Evolutionary conservation across 92 coral and sea anemone species (phyloP).

Genomic region (Scolanthus callimorphus): DNA sequence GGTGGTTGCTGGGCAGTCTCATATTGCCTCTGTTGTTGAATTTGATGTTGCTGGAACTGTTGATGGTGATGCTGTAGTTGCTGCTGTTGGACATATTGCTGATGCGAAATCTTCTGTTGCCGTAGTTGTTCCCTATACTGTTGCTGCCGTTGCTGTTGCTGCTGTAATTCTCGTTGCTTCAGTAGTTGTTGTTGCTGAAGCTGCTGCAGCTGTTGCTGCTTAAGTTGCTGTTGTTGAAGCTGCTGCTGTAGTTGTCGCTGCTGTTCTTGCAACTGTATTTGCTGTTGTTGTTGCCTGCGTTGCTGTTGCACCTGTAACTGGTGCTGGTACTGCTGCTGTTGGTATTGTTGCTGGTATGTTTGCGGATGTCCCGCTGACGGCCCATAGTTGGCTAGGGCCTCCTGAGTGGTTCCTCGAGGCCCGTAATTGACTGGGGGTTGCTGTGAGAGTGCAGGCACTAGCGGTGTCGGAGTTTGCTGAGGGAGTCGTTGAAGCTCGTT

Average conservation of each 20-base stretch:
- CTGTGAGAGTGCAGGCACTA: too few relatives aligned
- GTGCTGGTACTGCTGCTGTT: conserved; percentile 56
- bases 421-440: conserved; percentile 4
- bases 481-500: background rate
- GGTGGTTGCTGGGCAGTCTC: conserved; percentile 8
- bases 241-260: conserved; percentile 56
- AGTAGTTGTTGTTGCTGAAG: conserved; percentile 33
- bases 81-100: conserved; percentile 22
- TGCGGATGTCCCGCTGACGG: conserved; percentile 3
- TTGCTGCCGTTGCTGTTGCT: conserved; percentile 33
- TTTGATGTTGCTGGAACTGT: conserved; percentile 8
- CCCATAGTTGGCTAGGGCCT: conserved; percentile 14
- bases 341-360: conserved; percentile 30
- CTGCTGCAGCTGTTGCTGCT: conserved; percentile 14
- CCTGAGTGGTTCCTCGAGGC: background rate
- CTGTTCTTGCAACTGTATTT: conserved; percentile 40
- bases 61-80: conserved; percentile 5
- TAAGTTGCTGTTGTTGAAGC: conserved; percentile 22
- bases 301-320: conserved; percentile 53
- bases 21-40: conserved; percentile 30
- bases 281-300: conserved; percentile 32
- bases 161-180: conserved; percentile 38
- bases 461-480: conserved; percentile 2
- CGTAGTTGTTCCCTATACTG: conserved; percentile 22
- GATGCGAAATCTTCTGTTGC: conserved; percentile 1